These are phyloP conservation scores for Hedya salicella DNA, from an alignment of 2,888 invertebrate genomes.

Conservation along the genomic window DNA sequence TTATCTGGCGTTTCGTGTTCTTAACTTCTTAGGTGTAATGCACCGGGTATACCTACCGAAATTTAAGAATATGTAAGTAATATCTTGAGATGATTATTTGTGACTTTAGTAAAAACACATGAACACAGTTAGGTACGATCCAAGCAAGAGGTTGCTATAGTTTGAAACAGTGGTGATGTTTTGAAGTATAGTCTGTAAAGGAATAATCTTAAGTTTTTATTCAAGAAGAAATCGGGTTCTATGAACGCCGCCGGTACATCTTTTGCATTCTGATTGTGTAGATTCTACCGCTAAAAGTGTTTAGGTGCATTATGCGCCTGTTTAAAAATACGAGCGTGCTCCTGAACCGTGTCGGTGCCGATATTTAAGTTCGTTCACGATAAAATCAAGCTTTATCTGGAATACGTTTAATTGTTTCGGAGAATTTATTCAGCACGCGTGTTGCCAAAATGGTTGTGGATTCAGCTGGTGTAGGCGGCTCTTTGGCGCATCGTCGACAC, in stretches of 20 bases:
- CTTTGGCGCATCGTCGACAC: constrained; percentile 52
- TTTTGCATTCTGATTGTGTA: constrained; percentile 1
- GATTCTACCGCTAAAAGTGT: neutral
- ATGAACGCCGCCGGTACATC: neutral
- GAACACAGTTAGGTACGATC: no score
- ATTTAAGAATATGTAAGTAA: no score
- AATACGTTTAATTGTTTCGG: constrained; percentile 42
- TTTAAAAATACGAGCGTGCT: constrained; percentile 1
- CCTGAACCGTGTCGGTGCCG: neutral
- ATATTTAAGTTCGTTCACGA: constrained; percentile 43
- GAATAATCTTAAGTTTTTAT: no score
- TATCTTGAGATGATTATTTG: no score
- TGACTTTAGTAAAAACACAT: no score
- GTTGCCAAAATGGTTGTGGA: constrained; percentile 55
- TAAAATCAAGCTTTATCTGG: constrained; percentile 46
- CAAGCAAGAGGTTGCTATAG: no score
- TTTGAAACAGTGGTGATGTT: no score
- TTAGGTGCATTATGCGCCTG: constrained; percentile 1
- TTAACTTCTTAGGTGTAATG: no score
- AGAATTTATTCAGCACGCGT: constrained; percentile 55
- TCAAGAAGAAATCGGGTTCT: no score
- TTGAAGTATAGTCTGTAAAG: no score
- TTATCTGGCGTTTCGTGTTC: no score
- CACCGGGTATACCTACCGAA: no score
- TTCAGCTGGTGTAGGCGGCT: constrained; percentile 51